A percentile compares a stretch with the other conserved stretches of the same genome.
Conservation (phyloP, 2,113 vertebrate genomes). For the Falco punctatus region DNA sequence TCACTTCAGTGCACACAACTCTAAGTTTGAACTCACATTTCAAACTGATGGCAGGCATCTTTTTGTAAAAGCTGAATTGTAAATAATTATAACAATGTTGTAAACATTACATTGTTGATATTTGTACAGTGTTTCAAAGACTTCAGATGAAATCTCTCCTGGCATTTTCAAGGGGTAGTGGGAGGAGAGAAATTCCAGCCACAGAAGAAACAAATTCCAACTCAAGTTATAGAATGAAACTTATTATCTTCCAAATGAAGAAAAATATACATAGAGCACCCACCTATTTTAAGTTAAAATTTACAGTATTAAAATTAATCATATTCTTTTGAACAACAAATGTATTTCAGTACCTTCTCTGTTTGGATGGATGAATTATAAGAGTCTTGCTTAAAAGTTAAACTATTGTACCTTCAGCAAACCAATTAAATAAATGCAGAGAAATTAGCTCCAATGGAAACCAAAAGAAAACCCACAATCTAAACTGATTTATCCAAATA, state of each 20-base stretch:
- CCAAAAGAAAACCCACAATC: not conserved
- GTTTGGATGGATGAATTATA: not conserved
- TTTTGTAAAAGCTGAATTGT: not conserved
- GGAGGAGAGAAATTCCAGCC: not conserved
- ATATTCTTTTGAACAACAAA: not conserved
- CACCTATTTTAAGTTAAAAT: not conserved
- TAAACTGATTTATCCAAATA: not conserved
- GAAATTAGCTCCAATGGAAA: not conserved
- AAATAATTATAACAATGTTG: not conserved
- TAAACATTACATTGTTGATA: not conserved
- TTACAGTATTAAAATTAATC: not conserved
- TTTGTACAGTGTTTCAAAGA: not conserved
- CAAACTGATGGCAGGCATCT: not conserved
- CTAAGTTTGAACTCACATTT: not conserved
- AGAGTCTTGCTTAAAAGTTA: not conserved
- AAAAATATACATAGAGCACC: not conserved
- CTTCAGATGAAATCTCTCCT: not conserved
- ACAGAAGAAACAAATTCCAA: not conserved
- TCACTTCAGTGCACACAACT: not conserved
- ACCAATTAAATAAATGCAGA: not conserved
- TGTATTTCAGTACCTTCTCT: not conserved
- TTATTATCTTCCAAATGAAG: not conserved
- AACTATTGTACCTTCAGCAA: not conserved
- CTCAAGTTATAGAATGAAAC: not conserved
- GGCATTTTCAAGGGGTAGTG: not conserved